Conservation (phyloP, 2,888 invertebrate species). For the Melanchra persicariae region DNA sequence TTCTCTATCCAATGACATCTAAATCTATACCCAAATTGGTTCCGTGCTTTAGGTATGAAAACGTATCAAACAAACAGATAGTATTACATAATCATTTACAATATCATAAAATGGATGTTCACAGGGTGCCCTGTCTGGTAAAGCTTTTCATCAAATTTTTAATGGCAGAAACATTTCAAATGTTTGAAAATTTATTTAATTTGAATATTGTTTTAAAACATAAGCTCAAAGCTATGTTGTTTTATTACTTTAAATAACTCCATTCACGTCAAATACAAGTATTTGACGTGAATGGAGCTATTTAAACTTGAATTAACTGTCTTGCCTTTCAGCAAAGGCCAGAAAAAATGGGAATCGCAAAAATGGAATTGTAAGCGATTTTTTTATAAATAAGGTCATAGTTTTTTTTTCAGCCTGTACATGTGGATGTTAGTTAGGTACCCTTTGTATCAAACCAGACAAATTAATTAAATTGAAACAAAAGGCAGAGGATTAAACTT, state of each 20-base stretch:
- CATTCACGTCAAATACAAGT: too few species aligned
- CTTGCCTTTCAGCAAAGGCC: too few species aligned
- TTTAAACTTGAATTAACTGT: not conserved
- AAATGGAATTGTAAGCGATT: not conserved
- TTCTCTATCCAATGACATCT: not conserved
- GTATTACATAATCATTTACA: not conserved
- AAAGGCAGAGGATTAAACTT: not conserved
- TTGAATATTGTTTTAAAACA: not conserved
- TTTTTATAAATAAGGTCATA: not conserved
- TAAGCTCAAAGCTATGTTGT: not conserved
- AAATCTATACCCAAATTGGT: not conserved
- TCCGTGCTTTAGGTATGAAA: not conserved
- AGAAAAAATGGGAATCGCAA: not conserved
- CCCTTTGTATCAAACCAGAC: not conserved
- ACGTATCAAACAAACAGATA: not conserved
- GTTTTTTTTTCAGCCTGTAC: not conserved
- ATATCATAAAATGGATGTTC: not conserved
- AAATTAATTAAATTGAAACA: conserved; percentile 17
- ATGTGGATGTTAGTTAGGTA: not conserved
- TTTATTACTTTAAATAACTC: not conserved
- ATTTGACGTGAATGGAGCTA: too few species aligned
- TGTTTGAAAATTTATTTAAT: not conserved
- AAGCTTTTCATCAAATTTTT: too few species aligned
- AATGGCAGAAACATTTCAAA: too few species aligned
- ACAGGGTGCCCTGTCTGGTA: conserved; percentile 19